Base-by-base conservation (phyloP, 2,113 vertebrate genomes). In the Oncorhynchus mykiss region DNA sequence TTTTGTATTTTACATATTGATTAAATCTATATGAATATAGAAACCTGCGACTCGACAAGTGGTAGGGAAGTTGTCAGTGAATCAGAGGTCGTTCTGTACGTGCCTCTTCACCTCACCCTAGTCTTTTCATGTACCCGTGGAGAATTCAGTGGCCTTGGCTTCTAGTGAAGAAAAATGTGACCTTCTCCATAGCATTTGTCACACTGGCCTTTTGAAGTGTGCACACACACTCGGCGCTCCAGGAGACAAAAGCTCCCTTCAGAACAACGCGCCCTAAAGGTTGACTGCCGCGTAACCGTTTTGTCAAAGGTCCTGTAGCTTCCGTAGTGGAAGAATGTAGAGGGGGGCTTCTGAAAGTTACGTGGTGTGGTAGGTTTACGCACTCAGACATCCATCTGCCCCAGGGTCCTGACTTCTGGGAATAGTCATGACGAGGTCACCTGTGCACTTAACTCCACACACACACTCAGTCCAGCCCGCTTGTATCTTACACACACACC, bases 171-270 rank as follows among this genome's bases (percentile, higher is more conserved):
- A 66, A 75, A 74, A 78, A 75, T 80, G 73, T 74, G 71, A 82
- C 82, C 73, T 78, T 82, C 65, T 78, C 80, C 1, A 11, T 45
- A 31, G 75, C 27, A 6, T 83, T 74, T 71, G 68, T 76, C 59
- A 34, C 68, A 39, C 24, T 22, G 20, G 25, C 48, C 31, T 74
- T 27, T 72, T 79, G 76, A 80, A 71, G 73, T 39, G 66, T 66
- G 25, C 6, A 12, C 65, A n/a, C 39, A 45, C 39, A 11, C 9
- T 45, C 39, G 2, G 27, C 25, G 18, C 34, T 57, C 80, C 76
- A 7, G 73, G 22, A 76, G 65, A 74, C 73, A 76, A 75, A 73
- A 70, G 74, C 31, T 79, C 68, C 59, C 71, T 85, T 83, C 49
- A 75, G 60, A 27, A 57, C 4, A 57, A 25, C 22, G 20, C 6